Evolutionary conservation across 2,888 invertebrate genomes (phyloP), one percentile per base, ranked within the genome.

Genomic region (Metallyticus violacea): DNA sequence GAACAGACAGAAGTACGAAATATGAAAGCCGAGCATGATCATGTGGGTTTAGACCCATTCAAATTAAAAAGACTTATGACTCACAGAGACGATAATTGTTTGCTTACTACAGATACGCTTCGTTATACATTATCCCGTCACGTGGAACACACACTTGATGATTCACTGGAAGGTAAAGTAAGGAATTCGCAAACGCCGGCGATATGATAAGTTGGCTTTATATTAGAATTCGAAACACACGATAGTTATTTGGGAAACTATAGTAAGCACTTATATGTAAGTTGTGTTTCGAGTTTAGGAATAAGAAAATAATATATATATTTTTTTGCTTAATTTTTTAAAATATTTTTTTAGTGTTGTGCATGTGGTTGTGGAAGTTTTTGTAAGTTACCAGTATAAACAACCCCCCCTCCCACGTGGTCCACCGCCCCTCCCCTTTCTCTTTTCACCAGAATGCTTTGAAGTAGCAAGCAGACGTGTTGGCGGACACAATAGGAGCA

Each of bases 1-100:
- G 83, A 30, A 25, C 79, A 77, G 22, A 82, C 81, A 2, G 25
- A 76, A 15, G 77, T 87, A 22, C 40, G 82, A n/a, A 27, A 85
- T 25, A 28, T 82, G 40, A 76, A 81, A 27, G 85, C 27, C 85
- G 25, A 28, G 7, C 87, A 87, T 77, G 62, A 78, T 30, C 87
- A 87, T 62, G 85, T 40, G 15, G 81, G 81, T n/a, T 40, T 77
- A 9, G 85, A 77, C 6, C 78, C 85, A 22, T 2, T 7, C 29
- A 77, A 28, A 29, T 77, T 62, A 28, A 82, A 26, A 7, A 28
- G 26, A 40, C 26, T 78, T 26, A 9, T 7, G 22, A 22, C 40
- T 62, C 22, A 62, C 15, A 22, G 15, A 15, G 40, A 62, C 15
- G 1, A 15, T 62, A 62, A 62, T 62, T 22, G 22, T 9, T 62